Base-by-base conservation (phyloP, 2,797 vertebrate species). In the Acridotheres tristis region DNA sequence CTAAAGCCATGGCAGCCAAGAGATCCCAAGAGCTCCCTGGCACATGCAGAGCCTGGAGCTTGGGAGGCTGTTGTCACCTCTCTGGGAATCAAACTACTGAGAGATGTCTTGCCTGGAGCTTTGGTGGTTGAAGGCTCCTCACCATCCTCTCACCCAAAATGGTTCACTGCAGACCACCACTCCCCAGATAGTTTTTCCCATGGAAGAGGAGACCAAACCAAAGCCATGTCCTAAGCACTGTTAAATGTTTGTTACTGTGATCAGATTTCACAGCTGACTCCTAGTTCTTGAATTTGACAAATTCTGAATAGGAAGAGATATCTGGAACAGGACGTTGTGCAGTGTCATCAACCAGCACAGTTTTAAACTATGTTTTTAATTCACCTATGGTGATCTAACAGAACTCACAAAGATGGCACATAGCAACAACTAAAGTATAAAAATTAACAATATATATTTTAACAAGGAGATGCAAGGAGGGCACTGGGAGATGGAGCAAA, bases 321-420 rank as follows among this genome's bases (percentile, higher is more conserved):
- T 10, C n/a, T 53, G 50, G 36, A 55, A 34, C 5, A 30, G 10
- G 10, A 59, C 0, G 0, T 11, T 59, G 9, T 11, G 19, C 43
- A 78, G 47, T 23, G 34, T 63, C 38, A 32, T n/a, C 51, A 43
- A 42, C 16, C 22, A 78, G 32, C 42, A 47, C 2, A 20, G 32
- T 40, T 50, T 75, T 38, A 84, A 80, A 29, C 2, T 7, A 7
- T n/a, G 48, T 9, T 54, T 91, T 73, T 63, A 38, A 36, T 6
- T 55, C 42, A 63, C 20, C 12, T 76, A 12, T 14, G 10, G 12
- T 3, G 11, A 40, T 58, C 13, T 59, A 58, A n/a, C 4, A 53
- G 54, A 50, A n/a, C 45, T 73, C 9, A 11, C 13, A 75, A 42
- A 72, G 32, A 74, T 10, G 13, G 18, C 34, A 62, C 7, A 36